Evolutionary conservation across 92 coral and sea anemone genomes (phyloP).

Genomic region (Porites divaricata): DNA sequence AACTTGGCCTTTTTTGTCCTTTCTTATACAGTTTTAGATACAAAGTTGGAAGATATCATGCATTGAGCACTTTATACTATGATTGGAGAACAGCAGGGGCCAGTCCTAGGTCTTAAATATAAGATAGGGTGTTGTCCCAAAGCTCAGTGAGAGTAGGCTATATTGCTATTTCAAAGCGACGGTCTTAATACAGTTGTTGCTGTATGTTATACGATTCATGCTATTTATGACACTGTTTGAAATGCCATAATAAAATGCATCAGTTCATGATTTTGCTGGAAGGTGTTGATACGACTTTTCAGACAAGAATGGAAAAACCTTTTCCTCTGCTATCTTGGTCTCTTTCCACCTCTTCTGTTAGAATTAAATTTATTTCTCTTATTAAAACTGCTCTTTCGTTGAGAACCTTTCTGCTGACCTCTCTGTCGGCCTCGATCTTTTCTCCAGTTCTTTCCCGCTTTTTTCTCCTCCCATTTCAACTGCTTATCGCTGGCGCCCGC

Average conservation of each 20-base stretch:
- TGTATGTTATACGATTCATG: neutral
- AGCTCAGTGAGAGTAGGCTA: too few relatives aligned
- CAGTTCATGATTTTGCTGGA: neutral
- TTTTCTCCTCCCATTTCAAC: constrained; percentile 86
- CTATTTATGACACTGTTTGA: neutral
- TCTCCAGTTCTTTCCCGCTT: constrained; percentile 43
- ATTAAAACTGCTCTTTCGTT: neutral
- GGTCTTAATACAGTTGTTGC: neutral
- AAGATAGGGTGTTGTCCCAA: neutral
- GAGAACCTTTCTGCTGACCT: constrained; percentile 22
- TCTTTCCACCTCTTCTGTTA: constrained; percentile 22
- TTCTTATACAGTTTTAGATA: too few relatives aligned
- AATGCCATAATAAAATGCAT: neutral
- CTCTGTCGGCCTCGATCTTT: constrained; percentile 38
- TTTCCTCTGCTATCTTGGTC: neutral
- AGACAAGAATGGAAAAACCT: neutral
- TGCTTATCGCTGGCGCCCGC: constrained; percentile 88
- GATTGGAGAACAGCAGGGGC: too few relatives aligned
- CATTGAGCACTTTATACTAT: too few relatives aligned
- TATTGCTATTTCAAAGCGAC: neutral
- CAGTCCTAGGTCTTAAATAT: too few relatives aligned
- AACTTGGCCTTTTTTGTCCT: neutral
- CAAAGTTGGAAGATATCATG: too few relatives aligned
- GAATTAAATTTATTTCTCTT: constrained; percentile 15
- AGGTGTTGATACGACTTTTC: neutral